Percentiles rank a stretch among this genome's conserved stretches.
Evolutionary conservation across 2,113 vertebrate genomes (phyloP).

Genomic region (Acrocephalus kingi): DNA sequence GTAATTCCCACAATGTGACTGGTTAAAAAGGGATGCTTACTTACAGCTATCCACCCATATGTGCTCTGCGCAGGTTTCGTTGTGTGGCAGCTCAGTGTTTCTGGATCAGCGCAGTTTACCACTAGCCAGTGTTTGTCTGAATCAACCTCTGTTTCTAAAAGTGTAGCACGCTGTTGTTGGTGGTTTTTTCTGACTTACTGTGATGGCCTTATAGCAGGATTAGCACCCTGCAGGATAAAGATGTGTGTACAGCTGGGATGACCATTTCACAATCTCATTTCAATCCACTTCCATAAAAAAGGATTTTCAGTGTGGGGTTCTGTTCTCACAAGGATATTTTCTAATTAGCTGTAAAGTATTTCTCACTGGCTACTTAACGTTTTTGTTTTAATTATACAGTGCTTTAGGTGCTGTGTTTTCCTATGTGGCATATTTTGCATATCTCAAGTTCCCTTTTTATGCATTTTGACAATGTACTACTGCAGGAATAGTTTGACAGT

Average conservation of each 20-base stretch:
- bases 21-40: not conserved
- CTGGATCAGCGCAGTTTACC: not conserved
- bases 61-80: not conserved
- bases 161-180: not conserved
- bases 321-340: not conserved
- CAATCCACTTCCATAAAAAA: not conserved
- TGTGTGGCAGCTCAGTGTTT: not conserved
- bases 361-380: not conserved
- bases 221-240: not conserved
- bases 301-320: not conserved
- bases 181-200: not conserved
- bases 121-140: not conserved
- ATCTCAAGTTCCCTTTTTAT: constrained; percentile 28
- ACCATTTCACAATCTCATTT: not conserved
- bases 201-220: not conserved
- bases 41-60: not conserved
- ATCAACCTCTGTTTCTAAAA: not conserved
- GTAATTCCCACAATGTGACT: not conserved
- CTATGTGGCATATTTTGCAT: constrained; percentile 21
- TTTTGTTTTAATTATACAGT: constrained; percentile 13
- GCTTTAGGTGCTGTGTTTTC: constrained; percentile 9
- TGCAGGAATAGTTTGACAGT: constrained; percentile 18
- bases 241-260: not conserved
- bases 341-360: not conserved
- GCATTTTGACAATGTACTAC: constrained; percentile 40